Evolutionary conservation across 2,113 vertebrate genomes (phyloP).

Genomic region (Gallinago undulata): DNA sequence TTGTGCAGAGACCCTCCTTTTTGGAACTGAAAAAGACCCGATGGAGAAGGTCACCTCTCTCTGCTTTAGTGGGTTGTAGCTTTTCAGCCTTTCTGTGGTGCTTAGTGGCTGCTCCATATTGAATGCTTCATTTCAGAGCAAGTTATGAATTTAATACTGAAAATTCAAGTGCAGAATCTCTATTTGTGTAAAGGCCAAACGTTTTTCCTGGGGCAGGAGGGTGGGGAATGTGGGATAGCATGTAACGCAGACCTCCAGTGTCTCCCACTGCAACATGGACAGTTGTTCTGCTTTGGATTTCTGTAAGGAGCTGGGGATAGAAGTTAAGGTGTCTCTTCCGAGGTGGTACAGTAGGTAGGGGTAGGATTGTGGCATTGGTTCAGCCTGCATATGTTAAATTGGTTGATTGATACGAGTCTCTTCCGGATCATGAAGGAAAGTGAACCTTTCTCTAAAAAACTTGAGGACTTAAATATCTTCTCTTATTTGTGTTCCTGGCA

Average conservation of each 20-base stretch:
- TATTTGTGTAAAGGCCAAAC: background rate
- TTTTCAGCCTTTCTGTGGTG: background rate
- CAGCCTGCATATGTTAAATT: background rate
- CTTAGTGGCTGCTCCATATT: background rate
- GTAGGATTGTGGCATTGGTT: background rate
- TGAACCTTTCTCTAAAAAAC: background rate
- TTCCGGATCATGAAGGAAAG: background rate
- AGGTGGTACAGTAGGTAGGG: background rate
- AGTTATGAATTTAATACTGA: background rate
- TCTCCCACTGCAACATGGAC: background rate
- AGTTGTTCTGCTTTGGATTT: background rate
- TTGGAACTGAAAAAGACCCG: background rate
- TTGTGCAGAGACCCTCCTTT: background rate
- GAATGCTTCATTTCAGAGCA: background rate
- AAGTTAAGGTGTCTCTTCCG: background rate
- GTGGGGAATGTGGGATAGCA: background rate
- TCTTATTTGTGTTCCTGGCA: background rate
- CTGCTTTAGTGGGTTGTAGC: background rate
- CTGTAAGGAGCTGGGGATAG: accelerated
- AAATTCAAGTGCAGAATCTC: background rate
- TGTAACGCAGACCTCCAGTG: background rate
- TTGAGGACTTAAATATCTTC: background rate
- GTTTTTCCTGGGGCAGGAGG: accelerated
- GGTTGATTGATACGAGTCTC: background rate
- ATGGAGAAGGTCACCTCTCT: background rate